Evolutionary conservation across 1,140 invertebrate species (phyloP).

Genomic region (Lethocerus indicus): DNA sequence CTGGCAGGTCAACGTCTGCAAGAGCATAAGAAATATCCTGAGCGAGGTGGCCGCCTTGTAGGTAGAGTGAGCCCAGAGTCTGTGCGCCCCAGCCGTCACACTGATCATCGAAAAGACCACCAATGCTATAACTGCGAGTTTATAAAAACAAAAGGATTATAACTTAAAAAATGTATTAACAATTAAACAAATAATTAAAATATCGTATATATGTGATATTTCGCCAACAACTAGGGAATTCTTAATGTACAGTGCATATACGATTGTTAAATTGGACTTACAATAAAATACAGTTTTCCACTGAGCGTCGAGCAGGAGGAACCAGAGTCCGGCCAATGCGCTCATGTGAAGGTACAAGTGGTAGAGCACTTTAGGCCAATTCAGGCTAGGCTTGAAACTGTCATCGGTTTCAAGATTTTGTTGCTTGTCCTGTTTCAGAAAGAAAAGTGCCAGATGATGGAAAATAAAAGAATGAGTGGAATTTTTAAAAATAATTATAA

Average conservation of each 20-base stretch:
- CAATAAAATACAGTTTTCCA: constrained; percentile 40
- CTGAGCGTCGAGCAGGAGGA: constrained; percentile 37
- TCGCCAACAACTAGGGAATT: too few species aligned
- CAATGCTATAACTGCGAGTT: constrained; percentile 38
- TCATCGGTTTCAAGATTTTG: too few species aligned
- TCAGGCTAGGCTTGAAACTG: constrained; percentile 27
- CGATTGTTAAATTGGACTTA: constrained; percentile 27
- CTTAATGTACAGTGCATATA: too few species aligned
- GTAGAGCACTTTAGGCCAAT: constrained; percentile 44
- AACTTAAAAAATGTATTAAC: neutral
- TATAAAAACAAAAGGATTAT: constrained; percentile 13
- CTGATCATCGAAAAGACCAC: constrained; percentile 43
- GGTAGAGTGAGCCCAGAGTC: constrained; percentile 75
- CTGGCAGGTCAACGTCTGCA: constrained; percentile 66
- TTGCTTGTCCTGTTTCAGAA: too few species aligned
- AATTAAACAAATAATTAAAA: neutral
- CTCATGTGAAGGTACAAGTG: constrained; percentile 47
- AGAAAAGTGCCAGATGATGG: too few species aligned
- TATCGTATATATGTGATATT: neutral
- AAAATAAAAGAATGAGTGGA: too few species aligned
- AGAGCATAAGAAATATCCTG: constrained; percentile 55
- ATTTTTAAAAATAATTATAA: too few species aligned
- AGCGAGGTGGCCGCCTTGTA: constrained; percentile 57
- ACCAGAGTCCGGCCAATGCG: constrained; percentile 37
- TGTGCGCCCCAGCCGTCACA: constrained; percentile 72